These are phyloP conservation scores for Chaetoderma sp. DNA, from an alignment of 2,888 invertebrate species.

Conservation along the genomic window DNA sequence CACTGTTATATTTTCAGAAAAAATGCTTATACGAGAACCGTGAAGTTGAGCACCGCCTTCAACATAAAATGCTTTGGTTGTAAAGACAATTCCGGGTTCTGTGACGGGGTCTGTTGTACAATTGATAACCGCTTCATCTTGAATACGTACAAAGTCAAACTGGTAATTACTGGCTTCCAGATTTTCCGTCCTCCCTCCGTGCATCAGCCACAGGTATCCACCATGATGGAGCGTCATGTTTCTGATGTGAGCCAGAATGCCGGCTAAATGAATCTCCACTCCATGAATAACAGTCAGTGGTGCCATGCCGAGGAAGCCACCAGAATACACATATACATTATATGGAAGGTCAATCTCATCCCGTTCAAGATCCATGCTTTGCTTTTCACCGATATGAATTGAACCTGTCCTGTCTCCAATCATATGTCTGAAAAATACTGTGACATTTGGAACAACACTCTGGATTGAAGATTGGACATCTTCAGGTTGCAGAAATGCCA, in stretches of 20 bases:
- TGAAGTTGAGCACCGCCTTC: conserved; percentile 55
- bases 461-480: background rate
- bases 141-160: conserved; percentile 46
- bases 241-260: conserved; percentile 46
- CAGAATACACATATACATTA: conserved; percentile 47
- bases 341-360: conserved; percentile 55
- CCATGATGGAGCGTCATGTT: conserved; percentile 53
- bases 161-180: conserved; percentile 40
- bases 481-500: conserved; percentile 47
- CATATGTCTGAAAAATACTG: conserved; percentile 56
- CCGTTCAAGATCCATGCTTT: conserved; percentile 45
- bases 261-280: conserved; percentile 51
- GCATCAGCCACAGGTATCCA: conserved; percentile 53
- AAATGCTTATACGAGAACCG: conserved; percentile 44
- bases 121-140: conserved; percentile 47
- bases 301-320: conserved; percentile 50
- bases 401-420: conserved; percentile 56
- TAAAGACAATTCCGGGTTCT: conserved; percentile 47
- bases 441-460: conserved; percentile 39
- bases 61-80: conserved; percentile 39
- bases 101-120: conserved; percentile 48
- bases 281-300: conserved; percentile 52
- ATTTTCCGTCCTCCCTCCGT: conserved; percentile 46
- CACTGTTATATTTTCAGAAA: conserved; percentile 49
- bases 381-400: conserved; percentile 46